A percentile compares a stretch with the other conserved stretches of the same genome.
phyloP scores from a whole-genome alignment of 1,140 invertebrate species.

The Drosophila tsacasi region DNA sequence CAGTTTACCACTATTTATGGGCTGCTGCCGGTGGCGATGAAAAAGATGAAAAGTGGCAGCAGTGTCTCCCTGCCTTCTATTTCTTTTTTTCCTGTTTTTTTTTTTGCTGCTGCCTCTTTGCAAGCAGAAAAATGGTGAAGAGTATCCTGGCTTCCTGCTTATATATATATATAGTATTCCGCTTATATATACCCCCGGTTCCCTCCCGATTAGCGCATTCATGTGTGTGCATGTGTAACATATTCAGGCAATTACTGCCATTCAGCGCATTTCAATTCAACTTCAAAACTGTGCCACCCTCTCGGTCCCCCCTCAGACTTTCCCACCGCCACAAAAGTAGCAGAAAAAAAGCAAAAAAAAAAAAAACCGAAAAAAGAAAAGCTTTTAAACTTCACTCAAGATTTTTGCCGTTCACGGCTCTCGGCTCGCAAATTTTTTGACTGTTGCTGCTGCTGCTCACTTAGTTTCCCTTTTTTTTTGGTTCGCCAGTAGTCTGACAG shows the following conservation, averaged over 20 bases:
- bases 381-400: constrained; percentile 82
- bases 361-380: constrained; percentile 23
- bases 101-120: constrained; percentile 34
- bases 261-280: constrained; percentile 83
- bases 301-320: constrained; percentile 6
- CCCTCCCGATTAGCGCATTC: constrained; percentile 60
- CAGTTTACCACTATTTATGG: constrained; percentile 77
- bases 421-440: constrained; percentile 79
- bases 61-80: constrained; percentile 37
- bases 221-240: constrained; percentile 81
- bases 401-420: constrained; percentile 80
- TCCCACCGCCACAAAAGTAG: constrained; percentile 8
- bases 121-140: constrained; percentile 67
- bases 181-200: too few relatives aligned
- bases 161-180: constrained; percentile 12
- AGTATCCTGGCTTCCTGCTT: constrained; percentile 28
- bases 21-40: constrained; percentile 26
- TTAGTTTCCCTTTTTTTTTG: constrained; percentile 51
- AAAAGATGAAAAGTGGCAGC: constrained; percentile 62
- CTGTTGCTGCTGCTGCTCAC: constrained; percentile 72
- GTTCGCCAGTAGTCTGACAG: background rate
- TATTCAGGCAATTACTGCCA: constrained; percentile 83
- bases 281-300: constrained; percentile 69
- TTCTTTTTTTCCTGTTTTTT: background rate
- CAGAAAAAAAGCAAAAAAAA: constrained; percentile 58